Conservation (phyloP, 2,888 invertebrate species). For the Dicyrtomina minuta region DNA sequence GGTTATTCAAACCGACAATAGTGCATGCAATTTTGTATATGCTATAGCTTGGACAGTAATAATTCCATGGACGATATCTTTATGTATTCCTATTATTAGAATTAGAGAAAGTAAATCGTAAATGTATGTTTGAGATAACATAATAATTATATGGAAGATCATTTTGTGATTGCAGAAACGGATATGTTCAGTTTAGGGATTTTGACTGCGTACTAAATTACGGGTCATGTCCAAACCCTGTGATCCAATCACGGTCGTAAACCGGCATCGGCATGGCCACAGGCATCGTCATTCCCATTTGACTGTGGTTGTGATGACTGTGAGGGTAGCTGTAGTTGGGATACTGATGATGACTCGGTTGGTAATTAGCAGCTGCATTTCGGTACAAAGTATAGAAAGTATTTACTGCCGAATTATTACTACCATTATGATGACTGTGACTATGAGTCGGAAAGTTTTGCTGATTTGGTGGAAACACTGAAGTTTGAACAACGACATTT, state of each 20-base stretch:
- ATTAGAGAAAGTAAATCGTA: no score
- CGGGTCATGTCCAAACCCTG: constrained; percentile 16
- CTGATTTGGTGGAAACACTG: constrained; percentile 46
- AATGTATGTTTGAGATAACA: no score
- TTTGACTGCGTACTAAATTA: no score
- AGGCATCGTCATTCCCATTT: constrained; percentile 3
- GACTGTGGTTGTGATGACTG: no score
- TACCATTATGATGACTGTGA: constrained; percentile 11
- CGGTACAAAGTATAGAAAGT: constrained; percentile 46
- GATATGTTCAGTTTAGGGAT: no score
- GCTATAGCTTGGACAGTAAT: no score
- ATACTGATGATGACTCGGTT: constrained; percentile 32
- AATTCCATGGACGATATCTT: no score
- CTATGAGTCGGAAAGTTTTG: background rate
- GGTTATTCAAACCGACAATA: no score
- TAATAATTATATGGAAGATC: no score
- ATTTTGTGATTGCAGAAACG: no score
- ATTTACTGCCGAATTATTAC: constrained; percentile 37
- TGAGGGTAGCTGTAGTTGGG: constrained; percentile 23
- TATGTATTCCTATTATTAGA: no score
- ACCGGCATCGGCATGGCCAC: constrained; percentile 18
- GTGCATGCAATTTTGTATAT: no score
- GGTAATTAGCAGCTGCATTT: constrained; percentile 45
- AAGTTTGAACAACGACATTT: constrained; percentile 52
- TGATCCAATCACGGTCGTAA: constrained; percentile 32